phyloP scores from a whole-genome alignment of 2,113 vertebrate genomes.

The Crotalus horridus region DNA sequence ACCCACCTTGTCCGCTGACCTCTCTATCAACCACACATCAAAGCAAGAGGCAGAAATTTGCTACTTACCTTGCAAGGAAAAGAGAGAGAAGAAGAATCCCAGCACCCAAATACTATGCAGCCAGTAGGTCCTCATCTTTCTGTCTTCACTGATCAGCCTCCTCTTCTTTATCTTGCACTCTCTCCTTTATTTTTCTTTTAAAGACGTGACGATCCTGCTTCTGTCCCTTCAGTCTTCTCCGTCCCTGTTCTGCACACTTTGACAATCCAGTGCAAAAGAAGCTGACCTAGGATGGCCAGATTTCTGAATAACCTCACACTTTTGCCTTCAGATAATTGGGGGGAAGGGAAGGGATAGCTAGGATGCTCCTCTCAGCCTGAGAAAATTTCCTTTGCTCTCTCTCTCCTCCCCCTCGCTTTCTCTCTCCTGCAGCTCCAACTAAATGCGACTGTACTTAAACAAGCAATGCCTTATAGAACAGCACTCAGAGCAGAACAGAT shows the following conservation, averaged over 20 bases:
- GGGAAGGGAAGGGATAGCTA: slow-evolving; percentile 46
- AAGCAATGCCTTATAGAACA: slow-evolving; percentile 81
- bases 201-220: slow-evolving; percentile 22
- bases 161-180: slow-evolving; percentile 47
- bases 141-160: slow-evolving; percentile 49
- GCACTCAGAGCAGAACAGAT: slow-evolving; percentile 66
- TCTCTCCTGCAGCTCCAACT: slow-evolving; percentile 81
- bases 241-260: slow-evolving; percentile 61
- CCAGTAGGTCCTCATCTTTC: slow-evolving; percentile 82
- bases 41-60: slow-evolving; percentile 28
- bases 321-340: slow-evolving; percentile 47
- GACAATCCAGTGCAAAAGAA: slow-evolving; percentile 57
- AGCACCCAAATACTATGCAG: slow-evolving; percentile 82
- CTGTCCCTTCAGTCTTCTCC: slow-evolving; percentile 57
- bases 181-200: slow-evolving; percentile 40
- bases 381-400: slow-evolving; percentile 64
- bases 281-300: slow-evolving; percentile 58
- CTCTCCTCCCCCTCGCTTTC: slow-evolving; percentile 59
- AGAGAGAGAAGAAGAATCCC: slow-evolving; percentile 80
- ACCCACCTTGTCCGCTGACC: slow-evolving; percentile 15
- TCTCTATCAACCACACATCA: slow-evolving; percentile 41
- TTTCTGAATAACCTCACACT: slow-evolving; percentile 56
- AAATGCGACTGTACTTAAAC: slow-evolving; percentile 84
- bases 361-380: slow-evolving; percentile 59
- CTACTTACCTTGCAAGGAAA: slow-evolving; percentile 78